Conservation (phyloP, 2,888 invertebrate genomes). For the Microplitis manilae region DNA sequence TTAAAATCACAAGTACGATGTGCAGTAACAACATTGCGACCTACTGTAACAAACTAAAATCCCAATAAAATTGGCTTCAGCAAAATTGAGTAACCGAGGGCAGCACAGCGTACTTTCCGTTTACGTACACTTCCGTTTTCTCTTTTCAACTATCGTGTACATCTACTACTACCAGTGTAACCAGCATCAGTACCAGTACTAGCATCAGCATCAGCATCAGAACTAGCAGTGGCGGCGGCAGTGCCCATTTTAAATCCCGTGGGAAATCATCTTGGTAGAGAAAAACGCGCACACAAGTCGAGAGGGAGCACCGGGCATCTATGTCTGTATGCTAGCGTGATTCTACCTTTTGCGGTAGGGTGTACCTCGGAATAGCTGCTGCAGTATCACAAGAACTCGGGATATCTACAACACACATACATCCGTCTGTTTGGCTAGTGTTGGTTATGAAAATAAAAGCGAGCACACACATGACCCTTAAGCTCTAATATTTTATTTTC, state of each 20-base stretch:
- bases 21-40: not conserved
- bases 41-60: slow-evolving; percentile 15
- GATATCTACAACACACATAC: too few species aligned
- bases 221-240: slow-evolving; percentile 28
- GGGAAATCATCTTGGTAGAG: slow-evolving; percentile 66
- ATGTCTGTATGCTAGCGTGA: slow-evolving; percentile 30
- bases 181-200: too few species aligned
- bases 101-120: slow-evolving; percentile 29
- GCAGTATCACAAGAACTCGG: too few species aligned
- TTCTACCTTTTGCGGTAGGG: slow-evolving; percentile 43
- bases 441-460: not conserved
- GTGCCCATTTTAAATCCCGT: slow-evolving; percentile 55
- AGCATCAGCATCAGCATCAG: too few species aligned
- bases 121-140: slow-evolving; percentile 32
- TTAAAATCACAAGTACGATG: slow-evolving; percentile 19
- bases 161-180: slow-evolving; percentile 30
- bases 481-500: slow-evolving; percentile 40
- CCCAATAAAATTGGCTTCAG: slow-evolving; percentile 34
- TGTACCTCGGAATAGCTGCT: not conserved
- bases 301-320: slow-evolving; percentile 27
- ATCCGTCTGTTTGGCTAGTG: too few species aligned
- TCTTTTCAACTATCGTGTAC: slow-evolving; percentile 38
- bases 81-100: slow-evolving; percentile 32
- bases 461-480: slow-evolving; percentile 7
- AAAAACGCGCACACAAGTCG: slow-evolving; percentile 43